Evolutionary conservation across 2,113 vertebrate species (phyloP).

Genomic region (Camelus dromedarius): DNA sequence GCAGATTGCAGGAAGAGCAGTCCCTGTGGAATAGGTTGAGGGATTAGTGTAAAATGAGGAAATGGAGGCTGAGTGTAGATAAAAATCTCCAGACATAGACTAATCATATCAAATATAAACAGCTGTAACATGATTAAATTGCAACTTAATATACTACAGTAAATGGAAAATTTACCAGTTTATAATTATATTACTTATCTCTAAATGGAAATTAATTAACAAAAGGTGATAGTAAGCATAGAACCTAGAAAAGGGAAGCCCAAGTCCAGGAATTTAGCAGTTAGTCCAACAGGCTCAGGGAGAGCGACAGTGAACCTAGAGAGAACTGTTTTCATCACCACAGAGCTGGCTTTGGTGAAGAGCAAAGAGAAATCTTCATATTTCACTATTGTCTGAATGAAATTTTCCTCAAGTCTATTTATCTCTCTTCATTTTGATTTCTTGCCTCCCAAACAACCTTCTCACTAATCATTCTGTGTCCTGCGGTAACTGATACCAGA

Average conservation of each 20-base stretch:
- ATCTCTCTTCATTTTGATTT: not conserved
- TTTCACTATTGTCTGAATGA: not conserved
- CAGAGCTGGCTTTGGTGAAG: not conserved
- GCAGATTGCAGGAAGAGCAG: not conserved
- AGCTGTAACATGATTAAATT: slow-evolving; percentile 70
- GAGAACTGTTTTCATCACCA: not conserved
- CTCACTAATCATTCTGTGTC: not conserved
- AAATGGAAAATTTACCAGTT: slow-evolving; percentile 63
- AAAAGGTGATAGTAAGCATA: not conserved
- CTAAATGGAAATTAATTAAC: slow-evolving; percentile 70
- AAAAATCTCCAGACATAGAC: slow-evolving; percentile 58
- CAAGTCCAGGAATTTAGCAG: not conserved
- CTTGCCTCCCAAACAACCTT: not conserved
- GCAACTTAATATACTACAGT: slow-evolving; percentile 54
- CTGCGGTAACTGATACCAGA: not conserved
- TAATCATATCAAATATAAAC: slow-evolving; percentile 70
- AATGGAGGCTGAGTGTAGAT: slow-evolving; percentile 11
- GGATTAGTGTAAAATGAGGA: slow-evolving; percentile 28
- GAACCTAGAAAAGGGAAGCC: not conserved
- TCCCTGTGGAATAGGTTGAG: not conserved
- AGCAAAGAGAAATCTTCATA: not conserved
- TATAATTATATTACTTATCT: slow-evolving; percentile 74
- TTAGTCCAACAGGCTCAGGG: not conserved
- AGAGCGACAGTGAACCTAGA: not conserved
- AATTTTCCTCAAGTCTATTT: not conserved